These are phyloP conservation scores for Clupea harengus DNA, from an alignment of 2,113 vertebrate species.

Conservation along the genomic window DNA sequence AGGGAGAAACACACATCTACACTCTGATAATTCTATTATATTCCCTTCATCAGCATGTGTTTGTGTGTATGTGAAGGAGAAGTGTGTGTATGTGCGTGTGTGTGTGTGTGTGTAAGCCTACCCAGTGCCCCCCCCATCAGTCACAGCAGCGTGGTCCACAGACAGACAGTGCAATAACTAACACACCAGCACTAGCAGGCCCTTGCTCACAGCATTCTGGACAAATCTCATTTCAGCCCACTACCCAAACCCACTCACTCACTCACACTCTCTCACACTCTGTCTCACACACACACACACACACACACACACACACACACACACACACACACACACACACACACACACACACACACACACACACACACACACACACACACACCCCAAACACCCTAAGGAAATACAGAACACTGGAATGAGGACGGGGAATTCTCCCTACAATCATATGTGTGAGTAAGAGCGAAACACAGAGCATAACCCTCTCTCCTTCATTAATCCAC, in stretches of 20 bases:
- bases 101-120: background rate
- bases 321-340: constrained; percentile 28
- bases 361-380: constrained; percentile 21
- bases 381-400: background rate
- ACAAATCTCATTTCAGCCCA: constrained; percentile 4
- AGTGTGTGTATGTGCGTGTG: background rate
- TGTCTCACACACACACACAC: too few relatives aligned
- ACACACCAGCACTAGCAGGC: background rate
- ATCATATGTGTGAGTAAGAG: constrained; percentile 3
- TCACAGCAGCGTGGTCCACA: background rate
- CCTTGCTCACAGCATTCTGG: background rate
- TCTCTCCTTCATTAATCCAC: background rate
- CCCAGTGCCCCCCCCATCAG: background rate
- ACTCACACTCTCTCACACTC: constrained; percentile 26
- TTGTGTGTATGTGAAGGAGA: too few relatives aligned
- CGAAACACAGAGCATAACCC: background rate
- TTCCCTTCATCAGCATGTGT: too few relatives aligned
- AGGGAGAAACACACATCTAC: too few relatives aligned
- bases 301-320: background rate
- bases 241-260: background rate
- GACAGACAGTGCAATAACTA: background rate
- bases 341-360: constrained; percentile 33
- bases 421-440: background rate
- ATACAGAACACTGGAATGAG: background rate
- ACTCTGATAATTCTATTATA: too few relatives aligned